Conservation (phyloP, 2,113 vertebrate species). For the Philantomba maxwellii region DNA sequence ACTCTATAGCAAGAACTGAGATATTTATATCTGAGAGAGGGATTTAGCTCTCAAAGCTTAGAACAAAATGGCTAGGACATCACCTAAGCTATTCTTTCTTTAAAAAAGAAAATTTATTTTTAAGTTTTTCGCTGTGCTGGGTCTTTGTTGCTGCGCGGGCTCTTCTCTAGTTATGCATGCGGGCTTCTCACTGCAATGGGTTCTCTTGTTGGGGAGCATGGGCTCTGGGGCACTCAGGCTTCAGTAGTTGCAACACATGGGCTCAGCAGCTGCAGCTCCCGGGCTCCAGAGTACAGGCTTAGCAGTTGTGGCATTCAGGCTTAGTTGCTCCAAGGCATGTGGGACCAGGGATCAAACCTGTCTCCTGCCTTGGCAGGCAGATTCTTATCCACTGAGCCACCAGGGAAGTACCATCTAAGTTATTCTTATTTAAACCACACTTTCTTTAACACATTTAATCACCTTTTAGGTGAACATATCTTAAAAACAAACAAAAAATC, state of each 20-base stretch:
- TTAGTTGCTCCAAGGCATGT: not conserved
- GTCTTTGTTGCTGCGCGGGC: not conserved
- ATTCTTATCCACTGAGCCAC: not conserved
- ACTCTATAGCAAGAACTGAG: not conserved
- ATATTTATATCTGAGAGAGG: not conserved
- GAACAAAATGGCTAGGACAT: not conserved
- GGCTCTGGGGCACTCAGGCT: not conserved
- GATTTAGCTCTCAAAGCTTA: not conserved
- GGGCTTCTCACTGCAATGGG: not conserved
- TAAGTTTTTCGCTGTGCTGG: not conserved
- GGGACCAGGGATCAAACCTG: not conserved
- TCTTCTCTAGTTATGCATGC: not conserved
- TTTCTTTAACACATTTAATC: not conserved
- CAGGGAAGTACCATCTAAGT: not conserved
- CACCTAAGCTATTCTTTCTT: not conserved
- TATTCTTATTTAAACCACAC: slow-evolving; percentile 2
- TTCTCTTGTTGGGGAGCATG: not conserved
- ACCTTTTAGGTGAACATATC: not conserved
- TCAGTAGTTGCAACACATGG: not conserved
- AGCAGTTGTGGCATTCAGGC: not conserved
- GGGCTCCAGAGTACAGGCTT: not conserved
- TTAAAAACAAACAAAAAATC: not conserved
- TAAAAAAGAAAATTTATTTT: not conserved
- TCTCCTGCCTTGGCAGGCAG: not conserved
- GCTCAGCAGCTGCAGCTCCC: not conserved